Conservation (phyloP, 2,888 invertebrate species). For the Dilophus febrilis region DNA sequence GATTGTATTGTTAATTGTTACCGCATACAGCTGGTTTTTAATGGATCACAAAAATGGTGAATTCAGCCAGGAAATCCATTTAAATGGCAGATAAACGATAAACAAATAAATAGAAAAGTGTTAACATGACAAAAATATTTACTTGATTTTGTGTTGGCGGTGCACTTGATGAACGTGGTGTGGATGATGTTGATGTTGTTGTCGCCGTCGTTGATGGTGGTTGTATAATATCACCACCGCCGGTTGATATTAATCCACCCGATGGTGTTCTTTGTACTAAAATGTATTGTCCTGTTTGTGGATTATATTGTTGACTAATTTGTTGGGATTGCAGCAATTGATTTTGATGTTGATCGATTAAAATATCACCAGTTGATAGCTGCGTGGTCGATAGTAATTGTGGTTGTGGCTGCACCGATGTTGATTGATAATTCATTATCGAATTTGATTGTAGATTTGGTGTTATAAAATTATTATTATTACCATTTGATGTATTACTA, state of each 20-base stretch:
- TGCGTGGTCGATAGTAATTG: too few relatives aligned
- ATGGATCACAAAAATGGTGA: too few relatives aligned
- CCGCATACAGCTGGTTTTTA: too few relatives aligned
- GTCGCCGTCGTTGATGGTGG: too few relatives aligned
- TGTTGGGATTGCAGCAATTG: too few relatives aligned
- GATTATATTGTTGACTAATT: too few relatives aligned
- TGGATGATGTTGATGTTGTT: too few relatives aligned
- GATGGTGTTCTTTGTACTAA: conserved; percentile 54
- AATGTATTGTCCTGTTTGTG: conserved; percentile 61
- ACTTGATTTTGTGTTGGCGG: conserved; percentile 50
- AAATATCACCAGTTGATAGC: not conserved
- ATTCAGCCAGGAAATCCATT: too few relatives aligned
- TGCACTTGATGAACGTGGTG: conserved; percentile 71
- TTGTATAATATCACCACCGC: conserved; percentile 4
- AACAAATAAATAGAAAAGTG: too few relatives aligned
- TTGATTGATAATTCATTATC: not conserved
- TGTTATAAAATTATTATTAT: not conserved
- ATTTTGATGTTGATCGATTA: conserved; percentile 8
- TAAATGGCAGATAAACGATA: too few relatives aligned
- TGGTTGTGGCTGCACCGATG: not conserved
- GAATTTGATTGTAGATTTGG: too few relatives aligned
- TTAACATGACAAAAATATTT: conserved; percentile 1
- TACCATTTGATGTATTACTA: not conserved
- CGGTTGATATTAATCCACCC: not conserved
- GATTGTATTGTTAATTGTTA: too few relatives aligned